Base-by-base conservation (phyloP, 1,140 invertebrate genomes). In the Cyclargus thomasi region DNA sequence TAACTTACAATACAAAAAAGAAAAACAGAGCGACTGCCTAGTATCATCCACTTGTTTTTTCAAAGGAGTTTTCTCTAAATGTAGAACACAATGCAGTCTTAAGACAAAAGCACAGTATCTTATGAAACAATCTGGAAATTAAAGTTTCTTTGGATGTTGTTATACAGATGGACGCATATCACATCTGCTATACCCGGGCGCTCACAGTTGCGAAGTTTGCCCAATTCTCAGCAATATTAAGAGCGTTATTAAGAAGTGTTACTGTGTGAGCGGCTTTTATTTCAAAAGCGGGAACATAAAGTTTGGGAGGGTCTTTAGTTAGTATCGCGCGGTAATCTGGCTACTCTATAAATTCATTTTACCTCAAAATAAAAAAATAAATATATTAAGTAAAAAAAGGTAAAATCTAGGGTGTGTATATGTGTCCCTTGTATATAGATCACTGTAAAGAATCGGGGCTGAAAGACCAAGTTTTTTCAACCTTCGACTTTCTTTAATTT, bases 201-300 rank as follows among this genome's bases (percentile, higher is more conserved):
- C 74, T 81, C 83, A 82, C 83, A 82, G 82, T 87, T 81, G 78
- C 79, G 79, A 81, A 87, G 82, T 80, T 87, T 85, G 83, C 82
- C 79, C 79, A 85, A 86, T 84, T 86, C 80, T 76, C 78, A 78
- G 82, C 80, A 80, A 86, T 82, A n/a, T n/a, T n/a, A n/a, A n/a
- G n/a, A 79, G 76, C 80, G 76, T 82, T 85, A 88, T 86, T 83
- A 86, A 82, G 80, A 80, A 75, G 75, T 72, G 78, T 88, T 85
- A 85, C 39, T 47, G 14, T 86, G 79, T 76, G 77, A 80, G 72
- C 75, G 70, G 76, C 73, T 85, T 79, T 82, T 81, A 83, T 83
- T 83, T 83, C 76, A 81, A 82, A 84, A 77, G 76, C 53, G 74
- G 71, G 74, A 80, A 75, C 77, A 74, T 77, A 78, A 86, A 85